These are phyloP conservation scores for Sphaerolaimus hirsutus DNA, from an alignment of 2,888 invertebrate genomes.

Conservation along the genomic window DNA sequence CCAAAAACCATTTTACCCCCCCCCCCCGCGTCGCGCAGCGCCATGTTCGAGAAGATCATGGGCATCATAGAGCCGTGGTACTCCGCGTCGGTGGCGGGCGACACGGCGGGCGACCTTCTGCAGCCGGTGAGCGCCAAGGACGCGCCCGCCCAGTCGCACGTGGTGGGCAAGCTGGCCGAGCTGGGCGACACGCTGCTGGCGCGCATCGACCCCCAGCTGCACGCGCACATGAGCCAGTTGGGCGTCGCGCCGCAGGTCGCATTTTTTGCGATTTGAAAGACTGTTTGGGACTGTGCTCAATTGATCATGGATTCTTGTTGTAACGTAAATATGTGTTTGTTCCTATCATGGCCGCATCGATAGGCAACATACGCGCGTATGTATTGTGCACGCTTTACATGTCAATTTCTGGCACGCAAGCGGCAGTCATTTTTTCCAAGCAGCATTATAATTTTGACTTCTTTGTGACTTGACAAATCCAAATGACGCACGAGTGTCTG, in stretches of 20 bases:
- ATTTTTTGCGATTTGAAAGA: too few relatives aligned
- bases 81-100: not conserved
- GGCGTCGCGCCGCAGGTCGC: conserved; percentile 57
- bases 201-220: conserved; percentile 39
- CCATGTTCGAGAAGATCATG: conserved; percentile 31
- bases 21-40: conserved; percentile 18
- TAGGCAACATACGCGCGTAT: not conserved
- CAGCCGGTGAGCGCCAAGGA: not conserved
- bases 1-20: not conserved
- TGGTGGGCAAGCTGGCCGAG: conserved; percentile 29
- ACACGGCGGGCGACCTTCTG: not conserved
- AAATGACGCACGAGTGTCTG: too few relatives aligned
- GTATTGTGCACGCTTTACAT: too few relatives aligned
- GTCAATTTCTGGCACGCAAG: too few relatives aligned
- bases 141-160: conserved; percentile 21
- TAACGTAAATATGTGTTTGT: too few relatives aligned
- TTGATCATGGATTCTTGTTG: too few relatives aligned
- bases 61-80: conserved; percentile 31
- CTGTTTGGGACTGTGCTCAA: too few relatives aligned
- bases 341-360: not conserved
- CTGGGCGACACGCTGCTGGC: conserved; percentile 41
- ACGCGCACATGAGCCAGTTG: conserved; percentile 41
- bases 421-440: too few relatives aligned
- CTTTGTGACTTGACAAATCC: too few relatives aligned
- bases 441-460: too few relatives aligned